These are phyloP conservation scores for Gryllus longicercus DNA, from an alignment of 2,888 invertebrate genomes.

Conservation along the genomic window DNA sequence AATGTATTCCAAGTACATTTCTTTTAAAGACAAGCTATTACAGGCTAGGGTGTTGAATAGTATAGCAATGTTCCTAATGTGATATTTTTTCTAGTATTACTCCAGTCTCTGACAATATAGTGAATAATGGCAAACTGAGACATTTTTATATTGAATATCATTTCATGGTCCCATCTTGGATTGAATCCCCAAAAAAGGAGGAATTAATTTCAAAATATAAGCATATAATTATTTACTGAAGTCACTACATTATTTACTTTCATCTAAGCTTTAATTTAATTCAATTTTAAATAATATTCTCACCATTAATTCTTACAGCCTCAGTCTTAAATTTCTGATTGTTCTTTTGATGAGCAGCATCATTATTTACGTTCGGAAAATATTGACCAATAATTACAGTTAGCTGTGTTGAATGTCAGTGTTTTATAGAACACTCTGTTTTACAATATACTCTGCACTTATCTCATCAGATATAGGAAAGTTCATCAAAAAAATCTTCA, in stretches of 20 bases:
- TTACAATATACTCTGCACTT: no score
- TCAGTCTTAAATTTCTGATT: constrained; percentile 49
- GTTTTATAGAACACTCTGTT: background rate
- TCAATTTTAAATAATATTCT: constrained; percentile 30
- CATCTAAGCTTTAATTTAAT: no score
- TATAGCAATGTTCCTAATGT: constrained; percentile 49
- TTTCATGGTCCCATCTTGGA: constrained; percentile 55
- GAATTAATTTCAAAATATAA: background rate
- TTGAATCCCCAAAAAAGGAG: constrained; percentile 50
- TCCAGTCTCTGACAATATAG: constrained; percentile 51
- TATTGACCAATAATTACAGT: constrained; percentile 57
- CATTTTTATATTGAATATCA: constrained; percentile 48
- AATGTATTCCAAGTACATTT: background rate
- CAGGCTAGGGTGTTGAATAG: constrained; percentile 46
- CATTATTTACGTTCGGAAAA: constrained; percentile 49
- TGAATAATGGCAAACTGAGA: constrained; percentile 55
- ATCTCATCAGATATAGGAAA: no score
- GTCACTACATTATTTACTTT: background rate
- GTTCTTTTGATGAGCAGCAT: constrained; percentile 48
- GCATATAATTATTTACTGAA: background rate
- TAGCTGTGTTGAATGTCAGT: constrained; percentile 37
- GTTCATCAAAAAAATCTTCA: no score
- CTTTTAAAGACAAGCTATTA: background rate
- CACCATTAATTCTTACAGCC: constrained; percentile 54
- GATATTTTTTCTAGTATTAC: constrained; percentile 45